Conservation (phyloP, 2,888 invertebrate species). For the Drosophila prostipennis region DNA sequence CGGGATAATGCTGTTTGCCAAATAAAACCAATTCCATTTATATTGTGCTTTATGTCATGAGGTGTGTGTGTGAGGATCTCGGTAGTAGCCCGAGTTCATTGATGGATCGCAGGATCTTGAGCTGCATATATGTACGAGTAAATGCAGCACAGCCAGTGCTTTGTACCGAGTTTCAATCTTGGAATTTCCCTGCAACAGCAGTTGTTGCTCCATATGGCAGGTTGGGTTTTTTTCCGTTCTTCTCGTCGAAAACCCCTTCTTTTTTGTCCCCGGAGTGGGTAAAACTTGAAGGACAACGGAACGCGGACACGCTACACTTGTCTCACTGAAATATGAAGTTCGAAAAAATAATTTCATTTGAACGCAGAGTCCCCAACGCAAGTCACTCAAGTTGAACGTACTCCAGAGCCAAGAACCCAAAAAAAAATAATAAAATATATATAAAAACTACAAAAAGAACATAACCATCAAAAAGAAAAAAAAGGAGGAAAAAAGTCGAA, state of each 20-base stretch:
- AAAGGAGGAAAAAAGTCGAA: constrained; percentile 33
- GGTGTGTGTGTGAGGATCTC: background rate
- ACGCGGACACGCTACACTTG: constrained; percentile 71
- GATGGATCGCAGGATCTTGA: constrained; percentile 8
- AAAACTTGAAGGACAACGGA: constrained; percentile 37
- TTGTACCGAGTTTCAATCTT: constrained; percentile 15
- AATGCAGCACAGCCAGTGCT: background rate
- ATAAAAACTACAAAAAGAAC: constrained; percentile 1
- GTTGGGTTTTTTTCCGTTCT: constrained; percentile 33
- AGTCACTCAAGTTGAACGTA: constrained; percentile 76
- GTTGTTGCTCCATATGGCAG: constrained; percentile 33
- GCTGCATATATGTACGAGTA: no score
- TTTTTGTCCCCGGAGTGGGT: background rate
- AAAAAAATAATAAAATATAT: constrained; percentile 7
- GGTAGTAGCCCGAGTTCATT: no score
- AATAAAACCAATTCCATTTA: constrained; percentile 77
- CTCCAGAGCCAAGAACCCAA: constrained; percentile 48
- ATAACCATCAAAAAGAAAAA: constrained; percentile 2
- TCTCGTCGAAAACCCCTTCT: background rate
- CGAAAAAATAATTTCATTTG: constrained; percentile 77
- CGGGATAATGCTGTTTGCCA: constrained; percentile 82
- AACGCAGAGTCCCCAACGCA: constrained; percentile 69
- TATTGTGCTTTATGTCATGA: constrained; percentile 69
- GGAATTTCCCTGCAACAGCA: constrained; percentile 11
- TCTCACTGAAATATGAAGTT: constrained; percentile 78